Percentiles rank a stretch among this genome's conserved stretches.
Evolutionary conservation across 2,113 vertebrate genomes (phyloP).

Genomic region (Panthera tigris): DNA sequence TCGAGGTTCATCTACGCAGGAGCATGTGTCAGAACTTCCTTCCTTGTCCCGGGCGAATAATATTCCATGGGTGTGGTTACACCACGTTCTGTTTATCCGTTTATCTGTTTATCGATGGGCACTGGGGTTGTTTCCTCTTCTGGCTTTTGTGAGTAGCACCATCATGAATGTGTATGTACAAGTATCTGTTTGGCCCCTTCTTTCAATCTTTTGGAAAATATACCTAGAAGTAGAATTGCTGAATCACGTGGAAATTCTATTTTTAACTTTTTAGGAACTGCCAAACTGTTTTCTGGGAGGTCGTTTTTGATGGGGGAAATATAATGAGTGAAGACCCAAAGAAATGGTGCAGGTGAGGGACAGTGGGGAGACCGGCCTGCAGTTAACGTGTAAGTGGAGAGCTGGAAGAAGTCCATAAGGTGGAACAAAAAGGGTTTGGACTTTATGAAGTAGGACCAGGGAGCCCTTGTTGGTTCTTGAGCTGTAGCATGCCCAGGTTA

Average conservation of each 20-base stretch:
- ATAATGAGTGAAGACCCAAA: background rate
- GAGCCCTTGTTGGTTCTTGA: background rate
- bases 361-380: background rate
- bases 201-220: background rate
- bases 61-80: accelerated
- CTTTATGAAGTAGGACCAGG: background rate
- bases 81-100: background rate
- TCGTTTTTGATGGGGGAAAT: background rate
- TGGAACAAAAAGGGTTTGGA: background rate
- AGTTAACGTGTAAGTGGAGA: background rate
- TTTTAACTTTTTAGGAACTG: background rate
- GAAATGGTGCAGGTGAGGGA: background rate
- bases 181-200: background rate
- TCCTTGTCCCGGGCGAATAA: background rate
- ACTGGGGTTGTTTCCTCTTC: background rate
- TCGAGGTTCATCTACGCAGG: background rate
- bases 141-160: background rate
- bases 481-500: background rate
- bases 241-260: background rate
- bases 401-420: background rate
- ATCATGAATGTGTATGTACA: background rate
- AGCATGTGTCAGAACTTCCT: background rate
- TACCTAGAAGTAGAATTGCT: background rate
- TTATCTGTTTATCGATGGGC: accelerated
- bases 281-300: background rate